Evolutionary conservation across 2,113 vertebrate genomes (phyloP).

Genomic region (Microcebus jonahi): DNA sequence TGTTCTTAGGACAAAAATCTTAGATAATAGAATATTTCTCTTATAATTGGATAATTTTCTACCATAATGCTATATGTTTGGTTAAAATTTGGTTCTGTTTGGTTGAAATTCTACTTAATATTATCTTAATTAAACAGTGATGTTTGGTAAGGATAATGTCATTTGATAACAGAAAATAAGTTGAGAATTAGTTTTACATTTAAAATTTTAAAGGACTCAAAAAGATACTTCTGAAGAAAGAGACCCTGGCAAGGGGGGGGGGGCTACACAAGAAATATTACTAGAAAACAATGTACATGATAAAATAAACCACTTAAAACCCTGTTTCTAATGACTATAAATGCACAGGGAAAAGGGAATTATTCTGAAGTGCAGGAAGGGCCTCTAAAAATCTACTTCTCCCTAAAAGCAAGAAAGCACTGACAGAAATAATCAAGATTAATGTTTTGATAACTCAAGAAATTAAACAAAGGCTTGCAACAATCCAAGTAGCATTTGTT

Average conservation of each 20-base stretch:
- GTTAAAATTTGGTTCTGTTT: conserved; percentile 6
- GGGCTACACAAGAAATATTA: not conserved
- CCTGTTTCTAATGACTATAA: not conserved
- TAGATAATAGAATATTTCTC: not conserved
- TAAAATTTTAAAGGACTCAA: not conserved
- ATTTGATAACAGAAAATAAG: not conserved
- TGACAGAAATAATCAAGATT: not conserved
- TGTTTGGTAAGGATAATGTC: not conserved
- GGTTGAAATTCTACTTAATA: not conserved
- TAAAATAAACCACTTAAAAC: not conserved
- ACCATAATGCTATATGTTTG: not conserved
- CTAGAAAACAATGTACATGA: not conserved
- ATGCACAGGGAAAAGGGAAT: not conserved
- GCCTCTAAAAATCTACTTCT: not conserved
- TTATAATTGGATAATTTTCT: not conserved
- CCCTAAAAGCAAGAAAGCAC: not conserved
- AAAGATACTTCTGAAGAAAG: not conserved
- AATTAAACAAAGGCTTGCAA: not conserved
- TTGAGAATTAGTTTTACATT: not conserved
- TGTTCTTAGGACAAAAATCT: not conserved
- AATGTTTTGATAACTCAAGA: not conserved
- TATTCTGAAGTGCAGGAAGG: not conserved
- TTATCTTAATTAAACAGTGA: not conserved
- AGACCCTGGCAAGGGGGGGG: not conserved
- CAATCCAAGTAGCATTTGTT: not conserved